phyloP scores from a whole-genome alignment of 2,888 invertebrate genomes.

The Oscheius sp. region DNA sequence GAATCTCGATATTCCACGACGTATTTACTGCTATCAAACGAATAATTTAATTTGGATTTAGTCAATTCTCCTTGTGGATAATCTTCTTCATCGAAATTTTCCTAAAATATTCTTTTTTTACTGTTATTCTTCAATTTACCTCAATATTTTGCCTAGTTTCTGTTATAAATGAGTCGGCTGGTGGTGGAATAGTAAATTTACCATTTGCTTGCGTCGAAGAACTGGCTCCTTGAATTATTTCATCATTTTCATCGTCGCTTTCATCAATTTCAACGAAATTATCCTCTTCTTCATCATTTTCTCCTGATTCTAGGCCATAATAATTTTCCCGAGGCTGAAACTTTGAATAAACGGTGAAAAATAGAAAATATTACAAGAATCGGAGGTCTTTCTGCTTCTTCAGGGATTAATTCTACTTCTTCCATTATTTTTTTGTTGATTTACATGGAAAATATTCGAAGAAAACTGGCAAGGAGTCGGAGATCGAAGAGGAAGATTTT shows the following conservation, averaged over 20 bases:
- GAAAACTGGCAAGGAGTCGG: too few relatives aligned
- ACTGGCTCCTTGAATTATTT: not conserved
- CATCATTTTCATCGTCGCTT: constrained; percentile 23
- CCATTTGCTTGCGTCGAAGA: too few relatives aligned
- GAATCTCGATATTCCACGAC: constrained; percentile 20
- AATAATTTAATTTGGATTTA: not conserved
- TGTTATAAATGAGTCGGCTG: not conserved
- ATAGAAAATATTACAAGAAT: not conserved
- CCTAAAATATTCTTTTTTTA: too few relatives aligned
- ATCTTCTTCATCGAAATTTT: not conserved
- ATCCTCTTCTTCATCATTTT: constrained; percentile 37
- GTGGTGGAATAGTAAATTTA: too few relatives aligned
- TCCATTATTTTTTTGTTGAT: too few relatives aligned
- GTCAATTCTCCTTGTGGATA: not conserved
- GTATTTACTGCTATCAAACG: constrained; percentile 29
- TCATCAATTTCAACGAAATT: constrained; percentile 36
- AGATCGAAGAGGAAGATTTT: too few relatives aligned
- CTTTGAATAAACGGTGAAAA: not conserved
- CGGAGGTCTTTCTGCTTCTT: constrained; percentile 3
- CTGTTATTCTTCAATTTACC: too few relatives aligned
- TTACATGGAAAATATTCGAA: not conserved
- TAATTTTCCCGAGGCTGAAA: constrained; percentile 7
- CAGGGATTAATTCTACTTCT: not conserved
- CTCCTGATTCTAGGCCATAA: not conserved
- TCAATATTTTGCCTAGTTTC: not conserved